phyloP scores from a whole-genome alignment of 1,140 invertebrate species.

The Eulimnadia texana region DNA sequence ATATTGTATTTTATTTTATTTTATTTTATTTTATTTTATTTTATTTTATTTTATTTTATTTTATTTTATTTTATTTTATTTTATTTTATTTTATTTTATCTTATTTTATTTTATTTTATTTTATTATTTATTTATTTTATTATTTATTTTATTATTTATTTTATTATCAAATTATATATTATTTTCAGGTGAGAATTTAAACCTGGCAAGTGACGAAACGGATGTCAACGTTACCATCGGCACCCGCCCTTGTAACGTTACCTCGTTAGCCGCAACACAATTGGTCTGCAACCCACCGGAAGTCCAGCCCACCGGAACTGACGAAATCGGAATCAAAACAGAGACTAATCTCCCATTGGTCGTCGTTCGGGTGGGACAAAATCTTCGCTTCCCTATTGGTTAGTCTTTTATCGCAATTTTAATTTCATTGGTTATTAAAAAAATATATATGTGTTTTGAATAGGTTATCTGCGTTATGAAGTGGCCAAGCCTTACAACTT shows the following conservation, averaged over 20 bases:
- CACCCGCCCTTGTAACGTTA: conserved; percentile 73
- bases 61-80: too few species aligned
- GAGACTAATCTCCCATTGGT: conserved; percentile 66
- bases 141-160: too few species aligned
- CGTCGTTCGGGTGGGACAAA: conserved; percentile 74
- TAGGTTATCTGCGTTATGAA: conserved; percentile 72
- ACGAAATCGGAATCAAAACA: conserved; percentile 64
- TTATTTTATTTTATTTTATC: too few species aligned
- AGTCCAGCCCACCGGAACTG: conserved; percentile 65
- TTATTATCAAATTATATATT: too few species aligned
- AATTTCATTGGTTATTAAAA: not conserved
- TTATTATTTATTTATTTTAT: too few species aligned
- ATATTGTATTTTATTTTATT: not conserved
- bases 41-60: too few species aligned
- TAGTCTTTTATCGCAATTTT: not conserved
- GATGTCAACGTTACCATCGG: conserved; percentile 91
- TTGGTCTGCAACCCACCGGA: conserved; percentile 80
- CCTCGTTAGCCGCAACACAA: conserved; percentile 72
- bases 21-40: not conserved
- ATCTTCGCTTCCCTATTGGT: conserved; percentile 65
- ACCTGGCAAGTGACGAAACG: conserved; percentile 76
- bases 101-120: too few species aligned
- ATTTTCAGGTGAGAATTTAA: conserved; percentile 64
- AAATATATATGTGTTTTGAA: too few species aligned
- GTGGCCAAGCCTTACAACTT: conserved; percentile 67